Base-by-base conservation (phyloP, 2,888 invertebrate species). In the Neoscelio sp. region DNA sequence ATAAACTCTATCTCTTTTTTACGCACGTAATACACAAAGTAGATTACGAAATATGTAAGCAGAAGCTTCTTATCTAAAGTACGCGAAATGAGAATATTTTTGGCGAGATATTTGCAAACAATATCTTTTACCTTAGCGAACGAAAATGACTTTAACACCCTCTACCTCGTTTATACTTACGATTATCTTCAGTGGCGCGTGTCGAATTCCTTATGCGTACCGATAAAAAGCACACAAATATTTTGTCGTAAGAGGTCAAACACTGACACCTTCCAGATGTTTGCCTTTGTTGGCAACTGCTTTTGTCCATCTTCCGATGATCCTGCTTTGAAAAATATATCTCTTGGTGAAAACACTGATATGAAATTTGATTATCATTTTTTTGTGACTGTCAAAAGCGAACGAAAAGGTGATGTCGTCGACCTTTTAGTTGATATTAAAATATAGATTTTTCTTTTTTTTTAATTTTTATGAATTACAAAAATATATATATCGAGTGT, bases 161-260 rank as follows among this genome's bases (percentile, higher is more conserved):
- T 38, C 26, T n/a, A n/a, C n/a, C 30, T 50, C 68, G 44, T 48
- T 54, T 46, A 20, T 40, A 23, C 30, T 12, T 17, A n/a, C 58
- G 77, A 64, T 65, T 70, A 77, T 77, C 64, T 77, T 17, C 54
- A 52, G 30, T 65, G 70, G 65, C 50, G 70, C 64, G 65, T 68
- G 71, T 70, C 77, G 50, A 65, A 70, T 70, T 76, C 58, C 58
- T 70, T 67, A 60, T 52, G 67, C 67, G 58, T 52, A 40, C 17
- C 50, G 68, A 76, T 76, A 68, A 76, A 60, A 68, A 70, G 56
- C 17, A 15, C 64, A 50, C 70, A 70, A 70, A 64, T 77, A 65
- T 64, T 77, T 58, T 40, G 42, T 12, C 46, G 48, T 23, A 1
- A 35, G 28, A 38, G 71, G 58, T 71, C 71, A 65, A 65, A 77